A percentile compares a stretch with the other conserved stretches of the same genome.
phyloP scores from a whole-genome alignment of 2,797 vertebrate genomes.

The Phylloscopus collybita region DNA sequence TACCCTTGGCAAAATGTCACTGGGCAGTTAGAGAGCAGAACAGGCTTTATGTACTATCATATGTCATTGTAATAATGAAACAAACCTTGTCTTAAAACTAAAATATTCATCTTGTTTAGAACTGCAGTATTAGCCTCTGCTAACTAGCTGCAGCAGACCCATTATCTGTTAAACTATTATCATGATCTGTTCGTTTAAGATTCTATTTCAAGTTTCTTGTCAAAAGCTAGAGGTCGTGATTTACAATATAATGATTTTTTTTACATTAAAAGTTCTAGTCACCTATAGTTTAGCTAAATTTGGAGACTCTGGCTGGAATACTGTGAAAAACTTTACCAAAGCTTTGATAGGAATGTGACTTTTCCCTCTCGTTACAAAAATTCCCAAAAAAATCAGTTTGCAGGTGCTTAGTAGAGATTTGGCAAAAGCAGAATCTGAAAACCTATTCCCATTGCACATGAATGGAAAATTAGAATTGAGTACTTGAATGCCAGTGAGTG shows the following conservation, averaged over 20 bases:
- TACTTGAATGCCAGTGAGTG: not conserved
- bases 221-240: not conserved
- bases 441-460: not conserved
- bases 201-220: not conserved
- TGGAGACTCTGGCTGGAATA: not conserved
- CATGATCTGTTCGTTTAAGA: rapidly evolving
- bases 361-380: not conserved
- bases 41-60: not conserved
- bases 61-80: not conserved
- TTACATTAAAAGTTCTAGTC: not conserved
- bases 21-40: not conserved
- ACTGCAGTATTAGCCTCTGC: not conserved
- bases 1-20: not conserved
- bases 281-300: not conserved
- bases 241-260: not conserved
- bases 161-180: not conserved
- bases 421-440: not conserved
- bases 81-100: not conserved
- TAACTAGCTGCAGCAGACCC: not conserved
- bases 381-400: not conserved
- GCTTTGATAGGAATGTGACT: not conserved
- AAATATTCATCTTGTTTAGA: not conserved
- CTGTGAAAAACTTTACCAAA: not conserved
- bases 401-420: not conserved
- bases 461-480: not conserved